phyloP scores from a whole-genome alignment of 2,888 invertebrate species.

The Agrotis puta region DNA sequence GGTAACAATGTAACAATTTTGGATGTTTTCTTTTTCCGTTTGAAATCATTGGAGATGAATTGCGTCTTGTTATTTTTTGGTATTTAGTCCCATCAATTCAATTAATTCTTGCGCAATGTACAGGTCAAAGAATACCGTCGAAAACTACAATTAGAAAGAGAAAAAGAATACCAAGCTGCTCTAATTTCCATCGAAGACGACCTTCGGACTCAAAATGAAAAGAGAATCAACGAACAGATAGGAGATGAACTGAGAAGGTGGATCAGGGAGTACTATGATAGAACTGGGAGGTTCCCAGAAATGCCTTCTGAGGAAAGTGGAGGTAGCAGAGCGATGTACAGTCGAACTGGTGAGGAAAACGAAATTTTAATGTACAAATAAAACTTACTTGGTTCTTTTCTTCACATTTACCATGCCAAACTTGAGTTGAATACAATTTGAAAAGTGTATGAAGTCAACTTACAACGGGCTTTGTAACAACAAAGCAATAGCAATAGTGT shows the following conservation, averaged over 20 bases:
- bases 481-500: too few relatives aligned
- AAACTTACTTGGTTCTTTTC: too few relatives aligned
- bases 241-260: slow-evolving; percentile 96
- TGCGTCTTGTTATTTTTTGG: too few relatives aligned
- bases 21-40: not conserved
- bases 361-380: not conserved
- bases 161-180: slow-evolving; percentile 93
- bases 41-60: too few relatives aligned
- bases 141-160: slow-evolving; percentile 92
- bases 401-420: too few relatives aligned
- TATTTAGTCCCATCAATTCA: not conserved
- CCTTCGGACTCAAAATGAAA: slow-evolving; percentile 93
- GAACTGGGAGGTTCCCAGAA: slow-evolving; percentile 97
- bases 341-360: slow-evolving; percentile 92
- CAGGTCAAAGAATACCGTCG: slow-evolving; percentile 91
- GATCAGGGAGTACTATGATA: slow-evolving; percentile 95
- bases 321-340: slow-evolving; percentile 96
- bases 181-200: slow-evolving; percentile 91
- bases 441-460: too few relatives aligned
- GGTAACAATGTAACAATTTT: not conserved
- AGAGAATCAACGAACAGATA: slow-evolving; percentile 96
- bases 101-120: slow-evolving; percentile 4
- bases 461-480: too few relatives aligned
- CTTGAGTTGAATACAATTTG: too few relatives aligned
- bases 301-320: slow-evolving; percentile 97